Evolutionary conservation across 1,140 invertebrate species (phyloP).

Genomic region (Papilio polytes): DNA sequence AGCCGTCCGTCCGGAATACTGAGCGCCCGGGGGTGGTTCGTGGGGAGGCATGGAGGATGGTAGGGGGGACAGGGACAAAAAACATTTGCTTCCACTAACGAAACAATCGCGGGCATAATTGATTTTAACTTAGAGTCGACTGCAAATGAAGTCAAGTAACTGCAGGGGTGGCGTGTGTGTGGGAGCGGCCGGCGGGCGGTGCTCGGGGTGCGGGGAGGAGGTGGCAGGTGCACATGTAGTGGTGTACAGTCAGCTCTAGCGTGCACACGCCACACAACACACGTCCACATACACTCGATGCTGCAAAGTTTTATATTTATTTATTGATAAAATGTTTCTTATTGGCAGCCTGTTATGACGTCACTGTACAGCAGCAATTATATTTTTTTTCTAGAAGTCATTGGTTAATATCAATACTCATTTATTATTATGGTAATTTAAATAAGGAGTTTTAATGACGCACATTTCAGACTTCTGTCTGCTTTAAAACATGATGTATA

Average conservation of each 20-base stretch:
- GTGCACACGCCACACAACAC: neutral
- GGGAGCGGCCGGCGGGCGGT: slow-evolving; percentile 13
- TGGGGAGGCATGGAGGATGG: neutral
- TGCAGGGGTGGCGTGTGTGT: slow-evolving; percentile 29
- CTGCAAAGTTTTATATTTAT: slow-evolving; percentile 22
- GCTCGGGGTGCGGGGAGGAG: neutral
- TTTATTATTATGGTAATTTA: neutral
- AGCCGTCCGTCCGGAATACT: slow-evolving; percentile 55
- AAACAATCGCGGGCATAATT: slow-evolving; percentile 78
- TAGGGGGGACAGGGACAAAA: slow-evolving; percentile 52
- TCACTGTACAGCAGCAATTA: neutral
- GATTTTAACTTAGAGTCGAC: slow-evolving; percentile 70
- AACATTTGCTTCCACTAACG: slow-evolving; percentile 68
- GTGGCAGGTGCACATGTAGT: slow-evolving; percentile 23
- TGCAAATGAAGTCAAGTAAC: slow-evolving; percentile 66
- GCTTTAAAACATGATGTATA: neutral
- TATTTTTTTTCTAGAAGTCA: neutral
- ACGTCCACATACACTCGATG: slow-evolving; percentile 17
- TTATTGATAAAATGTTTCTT: slow-evolving; percentile 30
- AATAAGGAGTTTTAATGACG: neutral
- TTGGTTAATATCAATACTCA: neutral
- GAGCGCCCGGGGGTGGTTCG: slow-evolving; percentile 39
- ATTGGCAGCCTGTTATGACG: neutral
- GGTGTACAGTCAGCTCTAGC: neutral
- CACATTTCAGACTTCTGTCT: neutral